Conservation (phyloP, 2,113 vertebrate genomes). For the Chamaea fasciata region DNA sequence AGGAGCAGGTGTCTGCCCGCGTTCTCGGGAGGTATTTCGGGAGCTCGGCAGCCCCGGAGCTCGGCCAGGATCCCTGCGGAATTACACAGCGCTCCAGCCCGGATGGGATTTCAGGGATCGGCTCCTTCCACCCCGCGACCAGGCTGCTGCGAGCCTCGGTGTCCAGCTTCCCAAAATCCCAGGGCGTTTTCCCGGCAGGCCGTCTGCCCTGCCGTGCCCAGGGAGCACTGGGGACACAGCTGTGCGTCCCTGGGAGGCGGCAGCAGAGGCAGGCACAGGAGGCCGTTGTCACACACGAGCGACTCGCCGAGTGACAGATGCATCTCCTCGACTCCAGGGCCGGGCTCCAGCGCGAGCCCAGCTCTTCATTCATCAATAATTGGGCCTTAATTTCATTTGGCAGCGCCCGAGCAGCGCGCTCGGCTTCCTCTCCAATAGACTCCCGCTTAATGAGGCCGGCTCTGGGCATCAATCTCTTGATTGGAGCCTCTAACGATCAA, state of each 20-base stretch:
- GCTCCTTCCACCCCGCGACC: too few species aligned
- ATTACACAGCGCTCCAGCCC: fast-evolving
- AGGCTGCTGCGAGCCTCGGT: fast-evolving
- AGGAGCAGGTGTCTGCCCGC: too few species aligned
- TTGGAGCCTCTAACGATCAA: slow-evolving; percentile 58
- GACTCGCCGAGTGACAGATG: too few species aligned
- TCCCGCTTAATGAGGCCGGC: slow-evolving; percentile 83
- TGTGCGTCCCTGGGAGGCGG: too few species aligned
- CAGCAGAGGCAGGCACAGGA: slow-evolving; percentile 72
- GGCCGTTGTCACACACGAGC: slow-evolving; percentile 83
- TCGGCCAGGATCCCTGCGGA: fast-evolving
- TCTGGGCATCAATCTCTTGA: slow-evolving; percentile 60
- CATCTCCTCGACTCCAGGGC: slow-evolving; percentile 83
- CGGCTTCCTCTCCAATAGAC: slow-evolving; percentile 84
- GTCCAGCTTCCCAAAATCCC: too few species aligned
- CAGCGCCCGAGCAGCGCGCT: slow-evolving; percentile 76
- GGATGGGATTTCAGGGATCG: background rate
- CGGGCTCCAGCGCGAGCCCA: slow-evolving; percentile 82
- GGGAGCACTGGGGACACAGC: too few species aligned
- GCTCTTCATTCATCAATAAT: slow-evolving; percentile 94
- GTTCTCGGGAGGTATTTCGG: background rate
- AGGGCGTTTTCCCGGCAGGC: too few species aligned
- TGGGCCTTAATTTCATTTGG: slow-evolving; percentile 92
- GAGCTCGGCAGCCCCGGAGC: background rate
- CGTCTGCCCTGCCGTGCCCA: background rate